Evolutionary conservation across 2,113 vertebrate genomes (phyloP).

Genomic region (Theristicus caerulescens): DNA sequence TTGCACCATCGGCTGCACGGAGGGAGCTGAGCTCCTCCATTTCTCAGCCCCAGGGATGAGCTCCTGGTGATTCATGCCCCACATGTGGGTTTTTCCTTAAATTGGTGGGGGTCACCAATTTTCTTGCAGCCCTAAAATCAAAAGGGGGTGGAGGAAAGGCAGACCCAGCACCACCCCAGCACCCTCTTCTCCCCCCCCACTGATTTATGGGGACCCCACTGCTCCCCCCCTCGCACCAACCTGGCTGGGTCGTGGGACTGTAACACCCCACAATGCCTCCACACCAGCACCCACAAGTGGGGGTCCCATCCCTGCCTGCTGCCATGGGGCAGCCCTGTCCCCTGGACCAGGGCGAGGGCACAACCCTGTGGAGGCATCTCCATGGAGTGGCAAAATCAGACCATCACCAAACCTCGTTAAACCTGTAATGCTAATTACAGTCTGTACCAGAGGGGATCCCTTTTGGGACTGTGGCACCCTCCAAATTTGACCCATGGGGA

Average conservation of each 20-base stretch:
- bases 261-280: fast-evolving
- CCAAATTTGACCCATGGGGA: background rate
- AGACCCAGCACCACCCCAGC: background rate
- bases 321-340: background rate
- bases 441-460: background rate
- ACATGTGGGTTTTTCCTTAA: background rate
- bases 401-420: background rate
- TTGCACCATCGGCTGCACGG: fast-evolving
- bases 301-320: background rate
- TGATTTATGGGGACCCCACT: background rate
- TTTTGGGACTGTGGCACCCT: background rate
- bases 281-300: fast-evolving
- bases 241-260: background rate
- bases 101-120: background rate
- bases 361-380: background rate
- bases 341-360: fast-evolving
- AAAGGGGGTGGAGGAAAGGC: background rate
- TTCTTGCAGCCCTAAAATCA: background rate
- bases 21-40: background rate
- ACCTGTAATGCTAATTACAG: background rate
- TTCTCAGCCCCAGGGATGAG: background rate
- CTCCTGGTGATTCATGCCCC: too few species aligned
- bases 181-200: background rate
- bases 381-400: background rate
- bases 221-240: background rate